Evolutionary conservation across 2,113 vertebrate genomes (phyloP), one percentile per base, ranked within the genome.

Genomic region (Pelecanus crispus): DNA sequence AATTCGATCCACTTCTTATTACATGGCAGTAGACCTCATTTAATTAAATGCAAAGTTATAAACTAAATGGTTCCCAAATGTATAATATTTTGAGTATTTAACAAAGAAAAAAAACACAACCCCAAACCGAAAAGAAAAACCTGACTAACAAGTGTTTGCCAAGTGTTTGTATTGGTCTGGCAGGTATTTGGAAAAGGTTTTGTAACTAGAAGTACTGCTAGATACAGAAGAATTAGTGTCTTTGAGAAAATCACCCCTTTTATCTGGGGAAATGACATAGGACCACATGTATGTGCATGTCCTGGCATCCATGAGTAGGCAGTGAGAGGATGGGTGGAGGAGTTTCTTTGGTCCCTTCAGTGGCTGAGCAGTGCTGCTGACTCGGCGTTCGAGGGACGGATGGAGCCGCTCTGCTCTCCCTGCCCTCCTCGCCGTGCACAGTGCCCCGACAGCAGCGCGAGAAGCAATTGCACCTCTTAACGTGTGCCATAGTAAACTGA

Each of bases 11-110:
- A 84, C 91, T 95, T 89, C 84, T 93, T 97, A 97, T 95, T 97
- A 92, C 92, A 88, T 95, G 74, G 86, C 94, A 92, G 90, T 81
- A 88, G 93, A 88, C 56, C 72, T 96, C 85, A 95, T 97, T 96
- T 96, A 97, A 97, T 97, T 96, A 97, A 97, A 96, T 83, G 61
- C 90, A 74, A 82, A 87, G 95, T 95, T 95, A 62, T 95, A 96
- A 95, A 94, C 84, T 61, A 85, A 94, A 96, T 88, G 47, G 88
- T 80, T 95, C 96, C 96, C 96, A 96, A 97, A 94, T 90, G 97
- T 86, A 55, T 86, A 71, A 65, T 75, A 26, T 74, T 94, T 90
- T 81, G 12, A 85, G 83, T 82, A 91, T 68, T 96, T 61, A 49
- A 67, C 42, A 34, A 28, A 42, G 63, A 55, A 44, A 10, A 11